Evolutionary conservation across 2,797 vertebrate species (phyloP).

Genomic region (Epinephelus coioides): DNA sequence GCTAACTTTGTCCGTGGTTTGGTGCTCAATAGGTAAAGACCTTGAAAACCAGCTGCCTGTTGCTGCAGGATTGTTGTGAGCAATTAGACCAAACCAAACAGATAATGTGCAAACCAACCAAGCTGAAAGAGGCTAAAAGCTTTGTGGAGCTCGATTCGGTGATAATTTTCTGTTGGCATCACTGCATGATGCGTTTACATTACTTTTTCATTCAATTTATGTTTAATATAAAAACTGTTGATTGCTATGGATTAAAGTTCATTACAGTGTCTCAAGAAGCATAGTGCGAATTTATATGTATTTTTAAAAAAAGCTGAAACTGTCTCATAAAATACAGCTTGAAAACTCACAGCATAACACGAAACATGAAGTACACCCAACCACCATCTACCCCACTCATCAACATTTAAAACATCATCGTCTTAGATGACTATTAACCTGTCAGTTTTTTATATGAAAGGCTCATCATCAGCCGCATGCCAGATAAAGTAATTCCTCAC

Average conservation of each 20-base stretch:
- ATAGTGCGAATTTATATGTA: neutral
- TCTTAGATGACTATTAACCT: neutral
- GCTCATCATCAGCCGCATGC: constrained; percentile 1
- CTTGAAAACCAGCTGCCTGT: neutral
- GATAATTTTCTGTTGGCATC: no score
- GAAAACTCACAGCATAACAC: neutral
- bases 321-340: neutral
- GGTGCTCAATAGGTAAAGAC: neutral
- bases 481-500: constrained; percentile 8
- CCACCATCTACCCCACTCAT: neutral
- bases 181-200: neutral
- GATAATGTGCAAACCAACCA: neutral
- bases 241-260: neutral
- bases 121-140: neutral
- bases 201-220: neutral
- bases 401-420: neutral
- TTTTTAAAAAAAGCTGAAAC: no score
- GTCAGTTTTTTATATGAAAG: neutral
- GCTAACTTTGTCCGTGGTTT: neutral
- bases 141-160: neutral
- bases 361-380: neutral
- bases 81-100: neutral
- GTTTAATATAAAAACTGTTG: no score
- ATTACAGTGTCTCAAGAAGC: neutral
- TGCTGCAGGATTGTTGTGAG: neutral